A percentile compares a stretch with the other conserved stretches of the same genome.
phyloP scores from a whole-genome alignment of 1,140 invertebrate species.

The Cyphomyrmex costatus region DNA sequence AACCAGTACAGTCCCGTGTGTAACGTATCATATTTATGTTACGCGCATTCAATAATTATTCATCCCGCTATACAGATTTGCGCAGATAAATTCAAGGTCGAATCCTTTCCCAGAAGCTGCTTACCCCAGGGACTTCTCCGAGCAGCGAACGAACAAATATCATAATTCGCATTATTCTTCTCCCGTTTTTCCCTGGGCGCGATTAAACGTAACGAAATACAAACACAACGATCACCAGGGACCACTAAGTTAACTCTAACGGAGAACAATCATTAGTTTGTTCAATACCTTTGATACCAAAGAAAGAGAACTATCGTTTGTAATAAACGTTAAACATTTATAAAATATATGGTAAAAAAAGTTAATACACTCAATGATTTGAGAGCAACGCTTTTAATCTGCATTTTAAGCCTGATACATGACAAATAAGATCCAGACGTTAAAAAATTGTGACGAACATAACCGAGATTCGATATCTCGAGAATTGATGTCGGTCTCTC shows the following conservation, averaged over 20 bases:
- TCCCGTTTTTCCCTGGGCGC: conserved; percentile 79
- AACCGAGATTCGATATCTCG: conserved; percentile 73
- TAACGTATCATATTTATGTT: conserved; percentile 74
- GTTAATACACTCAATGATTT: neutral
- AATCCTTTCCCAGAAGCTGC: conserved; percentile 65
- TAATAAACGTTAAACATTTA: neutral
- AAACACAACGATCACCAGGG: conserved; percentile 83
- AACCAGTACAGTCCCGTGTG: conserved; percentile 68
- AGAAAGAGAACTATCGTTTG: neutral
- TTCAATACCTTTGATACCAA: conserved; percentile 2
- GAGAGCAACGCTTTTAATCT: conserved; percentile 7
- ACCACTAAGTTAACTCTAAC: conserved; percentile 70
- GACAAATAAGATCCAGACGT: conserved; percentile 17
- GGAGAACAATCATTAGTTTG: neutral
- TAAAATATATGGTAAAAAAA: neutral
- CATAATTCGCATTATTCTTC: conserved; percentile 86
- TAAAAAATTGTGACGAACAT: conserved; percentile 44
- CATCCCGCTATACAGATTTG: conserved; percentile 70
- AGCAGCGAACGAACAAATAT: conserved; percentile 85
- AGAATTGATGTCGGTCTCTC: conserved; percentile 70
- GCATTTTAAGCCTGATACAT: neutral
- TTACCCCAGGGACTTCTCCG: conserved; percentile 64
- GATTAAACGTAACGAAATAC: conserved; percentile 87
- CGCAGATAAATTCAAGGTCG: conserved; percentile 75
- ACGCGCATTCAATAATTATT: conserved; percentile 76